A percentile compares a stretch with the other conserved stretches of the same genome.
Conservation (phyloP, 2,888 invertebrate genomes). For the Papilio protenor region DNA sequence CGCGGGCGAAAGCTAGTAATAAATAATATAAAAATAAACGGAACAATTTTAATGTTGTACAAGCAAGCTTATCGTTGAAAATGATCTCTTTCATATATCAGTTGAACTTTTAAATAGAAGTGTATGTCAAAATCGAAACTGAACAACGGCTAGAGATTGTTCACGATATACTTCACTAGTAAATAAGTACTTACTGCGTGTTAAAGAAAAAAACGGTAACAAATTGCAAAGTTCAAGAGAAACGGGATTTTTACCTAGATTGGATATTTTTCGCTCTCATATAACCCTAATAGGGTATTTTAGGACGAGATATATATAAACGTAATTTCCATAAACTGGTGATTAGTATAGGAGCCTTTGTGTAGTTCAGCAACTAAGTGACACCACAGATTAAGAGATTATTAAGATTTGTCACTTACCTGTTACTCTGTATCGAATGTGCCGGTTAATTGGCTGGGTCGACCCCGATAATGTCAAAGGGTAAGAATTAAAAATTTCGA, state of each 20-base stretch:
- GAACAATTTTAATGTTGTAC: background rate
- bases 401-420: slow-evolving; percentile 41
- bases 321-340: background rate
- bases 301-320: background rate
- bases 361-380: slow-evolving; percentile 26
- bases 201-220: background rate
- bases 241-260: background rate
- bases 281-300: too few relatives aligned
- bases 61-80: background rate
- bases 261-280: background rate
- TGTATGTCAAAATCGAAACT: background rate
- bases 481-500: slow-evolving; percentile 40
- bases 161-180: background rate
- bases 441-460: slow-evolving; percentile 41
- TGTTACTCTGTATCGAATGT: slow-evolving; percentile 41
- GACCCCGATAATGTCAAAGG: slow-evolving; percentile 43
- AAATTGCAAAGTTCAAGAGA: background rate
- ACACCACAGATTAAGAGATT: slow-evolving; percentile 38
- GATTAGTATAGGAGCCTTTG: background rate
- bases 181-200: background rate
- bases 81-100: background rate
- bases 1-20: too few relatives aligned
- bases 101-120: slow-evolving; percentile 14
- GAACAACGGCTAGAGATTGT: slow-evolving; percentile 8
- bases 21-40: background rate